A percentile compares a stretch with the other conserved stretches of the same genome.
Conservation (phyloP, 2,888 invertebrate species). For the Drosophila gaucha region DNA sequence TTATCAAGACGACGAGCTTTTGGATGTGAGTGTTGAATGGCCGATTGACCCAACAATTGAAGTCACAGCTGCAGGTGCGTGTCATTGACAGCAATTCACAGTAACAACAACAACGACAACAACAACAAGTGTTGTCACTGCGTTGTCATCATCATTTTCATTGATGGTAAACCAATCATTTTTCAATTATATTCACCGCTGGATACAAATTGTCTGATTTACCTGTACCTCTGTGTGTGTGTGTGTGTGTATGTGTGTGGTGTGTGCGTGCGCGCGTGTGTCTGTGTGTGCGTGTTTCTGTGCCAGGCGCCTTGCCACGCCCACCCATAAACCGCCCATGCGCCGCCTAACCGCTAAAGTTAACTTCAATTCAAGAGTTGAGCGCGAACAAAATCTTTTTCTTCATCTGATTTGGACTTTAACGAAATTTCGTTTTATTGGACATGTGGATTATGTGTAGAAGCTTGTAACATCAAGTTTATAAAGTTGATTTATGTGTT, state of each 20-base stretch:
- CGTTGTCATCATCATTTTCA: slow-evolving; percentile 76
- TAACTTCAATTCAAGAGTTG: slow-evolving; percentile 18
- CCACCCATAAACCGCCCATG: slow-evolving; percentile 12
- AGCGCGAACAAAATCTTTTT: slow-evolving; percentile 26
- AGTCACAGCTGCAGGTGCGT: slow-evolving; percentile 72
- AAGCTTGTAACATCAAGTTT: not conserved
- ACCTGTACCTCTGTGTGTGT: slow-evolving; percentile 40
- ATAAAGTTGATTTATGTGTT: not conserved
- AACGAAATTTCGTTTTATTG: not conserved
- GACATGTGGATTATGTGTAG: not conserved
- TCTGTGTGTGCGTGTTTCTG: slow-evolving; percentile 16
- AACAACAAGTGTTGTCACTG: slow-evolving; percentile 51
- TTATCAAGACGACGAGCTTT: slow-evolving; percentile 21
- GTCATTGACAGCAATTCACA: slow-evolving; percentile 67
- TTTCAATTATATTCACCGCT: slow-evolving; percentile 79
- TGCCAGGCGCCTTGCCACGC: slow-evolving; percentile 47
- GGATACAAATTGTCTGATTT: slow-evolving; percentile 81
- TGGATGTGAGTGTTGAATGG: slow-evolving; percentile 49
- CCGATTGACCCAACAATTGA: slow-evolving; percentile 74
- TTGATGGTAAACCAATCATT: slow-evolving; percentile 79
- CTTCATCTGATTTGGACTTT: slow-evolving; percentile 23
- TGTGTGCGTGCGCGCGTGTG: slow-evolving; percentile 18
- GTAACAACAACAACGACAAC: slow-evolving; percentile 36
- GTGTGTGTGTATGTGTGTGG: slow-evolving; percentile 17
- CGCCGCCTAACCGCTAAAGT: slow-evolving; percentile 1